Evolutionary conservation across 2,113 vertebrate genomes (phyloP).

Genomic region (Ailuropoda melanoleuca): DNA sequence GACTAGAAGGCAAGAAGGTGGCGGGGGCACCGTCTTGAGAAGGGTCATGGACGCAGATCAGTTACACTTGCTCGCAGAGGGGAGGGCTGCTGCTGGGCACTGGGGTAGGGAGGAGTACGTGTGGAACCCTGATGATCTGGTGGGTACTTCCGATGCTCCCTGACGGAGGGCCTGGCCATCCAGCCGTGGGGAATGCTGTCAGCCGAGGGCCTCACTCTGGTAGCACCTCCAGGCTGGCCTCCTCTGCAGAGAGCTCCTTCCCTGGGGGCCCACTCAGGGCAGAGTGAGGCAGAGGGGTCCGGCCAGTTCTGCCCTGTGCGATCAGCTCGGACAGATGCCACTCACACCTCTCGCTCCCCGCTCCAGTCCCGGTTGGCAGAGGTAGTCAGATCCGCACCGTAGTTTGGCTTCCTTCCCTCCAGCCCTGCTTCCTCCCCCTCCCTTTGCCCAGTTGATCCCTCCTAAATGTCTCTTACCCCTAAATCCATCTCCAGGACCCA

Average conservation of each 20-base stretch:
- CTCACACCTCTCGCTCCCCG: fast-evolving
- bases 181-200: no score
- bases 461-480: background rate
- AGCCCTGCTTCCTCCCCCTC: background rate
- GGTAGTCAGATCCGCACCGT: fast-evolving
- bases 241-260: background rate
- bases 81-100: fast-evolving
- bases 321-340: background rate
- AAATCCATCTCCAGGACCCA: background rate
- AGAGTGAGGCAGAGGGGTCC: background rate
- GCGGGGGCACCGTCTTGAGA: fast-evolving
- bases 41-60: background rate
- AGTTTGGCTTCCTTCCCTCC: background rate
- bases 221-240: background rate
- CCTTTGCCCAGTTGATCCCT: background rate
- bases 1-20: background rate
- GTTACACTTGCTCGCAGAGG: background rate
- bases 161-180: background rate
- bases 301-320: fast-evolving
- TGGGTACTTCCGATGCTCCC: background rate
- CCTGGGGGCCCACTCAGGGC: background rate
- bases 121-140: fast-evolving
- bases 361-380: fast-evolving
- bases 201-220: no score
- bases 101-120: background rate